Conservation (phyloP, 2,888 invertebrate genomes). For the Eustalomyia histrio region DNA sequence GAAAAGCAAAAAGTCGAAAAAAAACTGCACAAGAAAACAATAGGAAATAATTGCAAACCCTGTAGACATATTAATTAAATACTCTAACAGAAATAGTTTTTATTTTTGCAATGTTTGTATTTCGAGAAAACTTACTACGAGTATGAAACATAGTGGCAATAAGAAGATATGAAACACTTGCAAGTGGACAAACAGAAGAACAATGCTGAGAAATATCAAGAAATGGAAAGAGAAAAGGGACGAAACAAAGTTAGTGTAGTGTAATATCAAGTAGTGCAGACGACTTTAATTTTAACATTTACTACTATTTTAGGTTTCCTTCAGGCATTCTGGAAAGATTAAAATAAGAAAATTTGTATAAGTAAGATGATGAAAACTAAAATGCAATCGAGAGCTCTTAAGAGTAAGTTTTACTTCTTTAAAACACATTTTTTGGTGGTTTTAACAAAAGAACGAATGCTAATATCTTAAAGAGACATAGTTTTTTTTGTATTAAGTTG, state of each 20-base stretch:
- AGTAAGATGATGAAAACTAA: not conserved
- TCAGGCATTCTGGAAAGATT: too few species aligned
- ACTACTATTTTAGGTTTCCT: too few species aligned
- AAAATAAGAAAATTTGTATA: not conserved
- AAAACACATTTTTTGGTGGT: slow-evolving; percentile 23
- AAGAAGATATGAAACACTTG: not conserved
- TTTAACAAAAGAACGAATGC: slow-evolving; percentile 15
- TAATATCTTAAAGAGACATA: not conserved
- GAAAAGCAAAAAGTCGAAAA: slow-evolving; percentile 1
- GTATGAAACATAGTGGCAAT: not conserved
- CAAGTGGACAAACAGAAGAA: not conserved
- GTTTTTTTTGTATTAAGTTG: not conserved
- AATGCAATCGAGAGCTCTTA: not conserved
- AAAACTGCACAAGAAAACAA: slow-evolving; percentile 1
- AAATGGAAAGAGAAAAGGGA: too few species aligned
- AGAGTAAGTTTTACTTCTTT: slow-evolving; percentile 36
- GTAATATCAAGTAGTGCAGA: too few species aligned
- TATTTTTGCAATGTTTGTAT: slow-evolving; percentile 13
- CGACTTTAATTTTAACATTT: too few species aligned
- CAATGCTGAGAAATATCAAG: not conserved
- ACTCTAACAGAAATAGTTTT: slow-evolving; percentile 18
- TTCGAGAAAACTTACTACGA: not conserved
- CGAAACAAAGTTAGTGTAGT: too few species aligned
- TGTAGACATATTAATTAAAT: slow-evolving; percentile 63
- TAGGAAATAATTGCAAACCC: slow-evolving; percentile 50